Evolutionary conservation across 2,888 invertebrate genomes (phyloP), one percentile per base, ranked within the genome.

Genomic region (Kryphioiulus occultus): DNA sequence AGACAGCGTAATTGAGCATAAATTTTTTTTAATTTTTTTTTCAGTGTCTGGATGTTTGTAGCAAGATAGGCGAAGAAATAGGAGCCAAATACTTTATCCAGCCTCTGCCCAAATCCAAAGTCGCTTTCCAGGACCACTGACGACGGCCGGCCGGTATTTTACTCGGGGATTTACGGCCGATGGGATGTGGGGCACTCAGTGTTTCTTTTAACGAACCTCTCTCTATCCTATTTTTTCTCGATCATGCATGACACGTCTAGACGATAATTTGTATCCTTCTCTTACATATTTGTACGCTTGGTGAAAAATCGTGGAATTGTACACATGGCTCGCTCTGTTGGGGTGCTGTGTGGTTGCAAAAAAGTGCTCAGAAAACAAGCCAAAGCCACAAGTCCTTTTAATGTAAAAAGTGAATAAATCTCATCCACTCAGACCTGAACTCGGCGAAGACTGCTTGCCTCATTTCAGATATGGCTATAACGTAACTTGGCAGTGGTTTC

Each of bases 11-110:
- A 39, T 39, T 39, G 3, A 39, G 3, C 9, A 39, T 59, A 59
- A 59, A 10, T 22, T n/a, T 10, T 22, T 7, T 59, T 22, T 47
- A 10, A 5, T 47, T 22, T 59, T 22, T 59, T 59, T 22, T 22
- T 17, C 84, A 84, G 84, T 32, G 32, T n/a, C 84, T 84, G 84
- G 39, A 84, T 32, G 84, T 39, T 2, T 84, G 84, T 39, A 32
- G n/a, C 39, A 84, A 84, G 32, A 84, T 84, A n/a, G 84, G 84
- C 39, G 84, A 84, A 39, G 39, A 32, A 19, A 84, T 84, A 39
- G 84, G 84, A 84, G 84, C 84, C 30, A 84, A 84, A 39, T 84
- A 84, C 32, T 84, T 84, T 84, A 84, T 84, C 84, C 84, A 84
- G 32, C 84, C 84, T 32, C 30, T n/a, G 35, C 84, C 84, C 19